Evolutionary conservation across 2,113 vertebrate species (phyloP).

Genomic region (Phalacrocorax pelagicus): DNA sequence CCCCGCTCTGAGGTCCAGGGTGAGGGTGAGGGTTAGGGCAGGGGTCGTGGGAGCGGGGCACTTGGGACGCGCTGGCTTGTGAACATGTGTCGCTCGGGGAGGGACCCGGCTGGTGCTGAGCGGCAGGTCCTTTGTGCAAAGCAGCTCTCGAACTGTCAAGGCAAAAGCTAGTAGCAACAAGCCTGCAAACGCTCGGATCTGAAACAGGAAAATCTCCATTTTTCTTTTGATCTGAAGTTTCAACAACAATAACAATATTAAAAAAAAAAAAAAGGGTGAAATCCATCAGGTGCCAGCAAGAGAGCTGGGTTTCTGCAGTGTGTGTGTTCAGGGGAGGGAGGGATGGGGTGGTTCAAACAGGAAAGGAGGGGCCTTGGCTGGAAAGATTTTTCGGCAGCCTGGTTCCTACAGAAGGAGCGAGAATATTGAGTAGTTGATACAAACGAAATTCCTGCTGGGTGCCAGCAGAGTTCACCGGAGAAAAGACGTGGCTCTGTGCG

Average conservation of each 20-base stretch:
- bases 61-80: neutral
- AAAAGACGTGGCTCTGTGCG: slow-evolving; percentile 32
- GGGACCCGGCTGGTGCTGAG: neutral
- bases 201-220: slow-evolving; percentile 56
- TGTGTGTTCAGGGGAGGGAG: neutral
- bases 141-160: neutral
- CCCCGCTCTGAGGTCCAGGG: neutral
- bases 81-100: neutral
- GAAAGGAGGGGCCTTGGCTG: slow-evolving; percentile 47
- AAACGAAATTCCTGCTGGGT: slow-evolving; percentile 49
- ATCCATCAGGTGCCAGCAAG: slow-evolving; percentile 54
- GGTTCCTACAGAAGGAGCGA: slow-evolving; percentile 40
- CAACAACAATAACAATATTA: slow-evolving; percentile 10
- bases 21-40: slow-evolving; percentile 1
- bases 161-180: slow-evolving; percentile 57
- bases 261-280: neutral
- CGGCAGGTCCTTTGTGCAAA: neutral
- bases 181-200: neutral
- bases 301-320: slow-evolving; percentile 26
- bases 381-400: slow-evolving; percentile 45
- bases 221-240: slow-evolving; percentile 57
- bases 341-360: slow-evolving; percentile 42
- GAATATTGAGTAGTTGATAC: slow-evolving; percentile 64
- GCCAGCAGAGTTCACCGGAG: slow-evolving; percentile 54
- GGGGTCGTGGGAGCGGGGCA: neutral